phyloP scores from a whole-genome alignment of 2,888 invertebrate species.

The Plagodis pulveraria region DNA sequence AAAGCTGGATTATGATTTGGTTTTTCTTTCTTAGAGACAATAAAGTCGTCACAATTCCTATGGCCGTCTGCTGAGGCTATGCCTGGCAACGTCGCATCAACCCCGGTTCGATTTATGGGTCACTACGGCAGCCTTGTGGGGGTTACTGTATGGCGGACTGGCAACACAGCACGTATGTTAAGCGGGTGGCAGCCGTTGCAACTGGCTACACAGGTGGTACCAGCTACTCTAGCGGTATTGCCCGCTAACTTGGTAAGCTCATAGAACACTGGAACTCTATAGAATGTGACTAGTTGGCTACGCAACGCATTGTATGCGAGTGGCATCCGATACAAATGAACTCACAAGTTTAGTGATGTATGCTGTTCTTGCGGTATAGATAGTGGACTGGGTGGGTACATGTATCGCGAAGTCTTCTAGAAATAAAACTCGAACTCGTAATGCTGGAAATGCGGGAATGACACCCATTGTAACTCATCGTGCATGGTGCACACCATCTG shows the following conservation, averaged over 20 bases:
- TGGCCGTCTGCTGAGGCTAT: conserved; percentile 86
- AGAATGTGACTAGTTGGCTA: not conserved
- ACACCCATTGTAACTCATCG: too few relatives aligned
- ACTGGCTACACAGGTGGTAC: conserved; percentile 95
- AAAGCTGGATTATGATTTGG: not conserved
- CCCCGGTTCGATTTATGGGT: conserved; percentile 87
- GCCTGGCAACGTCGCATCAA: conserved; percentile 84
- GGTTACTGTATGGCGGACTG: conserved; percentile 86
- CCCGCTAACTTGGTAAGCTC: conserved; percentile 85
- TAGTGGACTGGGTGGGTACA: not conserved
- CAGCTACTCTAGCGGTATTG: conserved; percentile 91
- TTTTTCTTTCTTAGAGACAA: conserved; percentile 84
- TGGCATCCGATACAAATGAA: not conserved
- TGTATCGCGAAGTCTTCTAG: too few relatives aligned
- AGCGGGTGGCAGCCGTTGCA: conserved; percentile 94
- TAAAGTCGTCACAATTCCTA: conserved; percentile 89
- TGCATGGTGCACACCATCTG: too few relatives aligned
- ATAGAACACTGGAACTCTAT: not conserved
- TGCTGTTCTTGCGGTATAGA: not conserved
- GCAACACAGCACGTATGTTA: conserved; percentile 81
- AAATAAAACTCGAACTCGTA: too few relatives aligned
- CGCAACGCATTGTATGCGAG: not conserved
- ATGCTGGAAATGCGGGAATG: too few relatives aligned
- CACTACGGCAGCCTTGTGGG: conserved; percentile 90
- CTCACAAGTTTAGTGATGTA: not conserved